Base-by-base conservation (phyloP, 2,113 vertebrate genomes). In the Colossoma macropomum region DNA sequence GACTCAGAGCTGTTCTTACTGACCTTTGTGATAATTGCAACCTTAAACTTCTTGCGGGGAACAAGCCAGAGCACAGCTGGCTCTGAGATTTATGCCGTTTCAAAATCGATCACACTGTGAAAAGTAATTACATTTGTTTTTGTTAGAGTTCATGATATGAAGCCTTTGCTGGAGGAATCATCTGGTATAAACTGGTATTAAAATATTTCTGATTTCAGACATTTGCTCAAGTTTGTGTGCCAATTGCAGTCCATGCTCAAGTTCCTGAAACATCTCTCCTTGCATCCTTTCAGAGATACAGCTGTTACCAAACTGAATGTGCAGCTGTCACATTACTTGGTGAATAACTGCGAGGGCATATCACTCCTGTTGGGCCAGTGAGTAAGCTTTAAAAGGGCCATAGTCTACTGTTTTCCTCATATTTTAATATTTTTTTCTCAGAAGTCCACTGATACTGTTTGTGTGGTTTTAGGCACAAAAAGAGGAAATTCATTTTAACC, bases 21-120 rank as follows among this genome's bases (percentile, higher is more conserved):
- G 70, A 84, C 82, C 76, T 82, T 82, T 82, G 32, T 63, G 21
- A 59, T 75, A 85, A 85, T 59, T 75, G 60, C 52, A 68, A 34
- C 72, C 30, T 15, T 11, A 77, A 50, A 75, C 48, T n/a, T 66
- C 6, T 48, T 50, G 0, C 63, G 69, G 48, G 34, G 75, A 73
- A 45, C 50, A 27, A 25, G 59, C 25, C 59, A 62, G 59, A 62
- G 59, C 59, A 27, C 59, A 69, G 15, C 23, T 62, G 34, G 13
- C 66, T 27, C 32, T 19, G 48, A 74, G 19, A 32, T 59, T n/a
- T 25, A 41, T 84, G 59, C n/a, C 30, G 41, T 65, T 48, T 75
- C 25, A 45, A 0, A 77, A 70, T 69, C 69, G 27, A 74, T 71
- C n/a, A 30, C 17, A 34, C 75, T 38, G 28, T 68, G 17, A 79